Base-by-base conservation (phyloP, 1,140 invertebrate species). In the Rhopalosiphum padi region DNA sequence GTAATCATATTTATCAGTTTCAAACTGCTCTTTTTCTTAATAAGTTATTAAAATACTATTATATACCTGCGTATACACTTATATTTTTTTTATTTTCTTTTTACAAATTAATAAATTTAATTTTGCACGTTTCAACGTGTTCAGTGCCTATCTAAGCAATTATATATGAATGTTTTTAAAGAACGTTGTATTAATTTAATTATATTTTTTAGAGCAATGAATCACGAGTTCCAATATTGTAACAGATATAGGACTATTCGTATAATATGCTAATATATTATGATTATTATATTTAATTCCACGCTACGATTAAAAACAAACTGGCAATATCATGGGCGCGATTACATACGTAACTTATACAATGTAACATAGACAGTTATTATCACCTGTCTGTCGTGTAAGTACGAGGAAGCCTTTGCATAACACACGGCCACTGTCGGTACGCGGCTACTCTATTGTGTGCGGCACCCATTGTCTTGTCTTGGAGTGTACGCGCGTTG, bases 401-500 rank as follows among this genome's bases (percentile, higher is more conserved):
- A 48, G 46, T 88, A 53, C 88, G 48, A 55, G 22, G 35, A 37
- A 25, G 35, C 48, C 48, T 89, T 89, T 89, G 23, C 48, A 53
- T 21, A 53, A 37, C 88, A 46, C 85, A 18, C 55, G 55, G 55
- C 90, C 55, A 91, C 90, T 46, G 82, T 30, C 7, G 91, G 68
- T 53, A 60, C 68, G 77, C 91, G 82, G 35, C 55, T 43, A 86
- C 25, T 43, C 87, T 55, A 55, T 93, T 93, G 82, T 53, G 18
- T 35, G 7, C 48, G 82, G n/a, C 46, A 7, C 51, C 91, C 25
- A 86, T 93, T 93, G 91, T 93, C 91, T 93, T 93, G 77, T 93
- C 91, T 93, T 93, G 48, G 91, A 93, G 91, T 85, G 35, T 77
- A 25, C 68, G 37, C 48, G 53, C 68, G 68, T 93, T 93, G 91